These are phyloP conservation scores for Sesamia inferens DNA, from an alignment of 2,888 invertebrate genomes.

Conservation along the genomic window DNA sequence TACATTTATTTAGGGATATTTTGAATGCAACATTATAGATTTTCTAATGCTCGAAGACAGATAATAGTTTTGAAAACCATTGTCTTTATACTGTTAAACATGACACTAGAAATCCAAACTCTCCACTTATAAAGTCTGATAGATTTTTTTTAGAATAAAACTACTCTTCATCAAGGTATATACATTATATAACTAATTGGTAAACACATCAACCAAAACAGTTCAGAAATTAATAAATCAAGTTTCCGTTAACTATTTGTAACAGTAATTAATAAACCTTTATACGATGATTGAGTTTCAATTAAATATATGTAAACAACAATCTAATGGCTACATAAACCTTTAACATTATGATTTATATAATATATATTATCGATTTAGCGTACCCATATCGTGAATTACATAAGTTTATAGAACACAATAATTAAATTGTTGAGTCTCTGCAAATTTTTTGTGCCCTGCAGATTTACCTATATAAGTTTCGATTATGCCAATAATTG, in stretches of 20 bases:
- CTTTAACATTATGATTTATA: slow-evolving; percentile 6
- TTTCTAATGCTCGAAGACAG: neutral
- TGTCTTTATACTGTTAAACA: neutral
- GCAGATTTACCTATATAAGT: no score
- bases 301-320: neutral
- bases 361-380: neutral
- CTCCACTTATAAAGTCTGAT: no score
- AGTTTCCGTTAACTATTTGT: neutral
- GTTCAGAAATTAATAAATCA: neutral
- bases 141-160: neutral
- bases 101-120: neutral
- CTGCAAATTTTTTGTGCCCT: no score
- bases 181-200: neutral
- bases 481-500: no score
- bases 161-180: neutral
- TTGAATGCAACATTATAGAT: neutral
- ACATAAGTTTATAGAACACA: neutral
- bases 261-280: neutral
- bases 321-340: neutral
- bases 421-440: neutral
- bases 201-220: neutral
- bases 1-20: neutral
- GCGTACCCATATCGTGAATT: slow-evolving; percentile 9
- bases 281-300: neutral
- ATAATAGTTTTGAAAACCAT: neutral